These are phyloP conservation scores for Galeopterus variegatus DNA, from an alignment of 2,113 vertebrate genomes.

Conservation along the genomic window DNA sequence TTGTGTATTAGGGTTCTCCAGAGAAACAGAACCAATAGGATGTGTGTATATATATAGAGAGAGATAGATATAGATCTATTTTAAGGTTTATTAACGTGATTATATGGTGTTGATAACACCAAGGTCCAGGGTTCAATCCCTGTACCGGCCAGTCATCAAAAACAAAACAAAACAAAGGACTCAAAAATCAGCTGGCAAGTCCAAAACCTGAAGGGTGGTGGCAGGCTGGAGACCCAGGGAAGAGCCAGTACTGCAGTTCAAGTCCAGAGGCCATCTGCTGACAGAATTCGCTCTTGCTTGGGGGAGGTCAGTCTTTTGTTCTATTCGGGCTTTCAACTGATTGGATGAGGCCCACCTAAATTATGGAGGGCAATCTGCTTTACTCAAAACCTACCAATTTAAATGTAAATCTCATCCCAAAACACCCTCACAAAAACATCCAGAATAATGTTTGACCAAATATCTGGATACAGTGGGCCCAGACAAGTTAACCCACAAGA, in stretches of 20 bases:
- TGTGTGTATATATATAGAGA: background rate
- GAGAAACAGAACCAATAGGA: background rate
- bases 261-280: background rate
- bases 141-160: too few species aligned
- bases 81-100: background rate
- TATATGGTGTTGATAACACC: background rate
- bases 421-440: background rate
- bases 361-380: background rate
- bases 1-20: background rate
- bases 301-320: background rate
- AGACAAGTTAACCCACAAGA: background rate
- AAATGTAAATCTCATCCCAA: background rate
- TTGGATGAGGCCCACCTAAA: background rate
- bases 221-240: background rate
- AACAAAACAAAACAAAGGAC: too few species aligned
- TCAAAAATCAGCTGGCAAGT: background rate
- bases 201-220: background rate
- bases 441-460: background rate
- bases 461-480: background rate
- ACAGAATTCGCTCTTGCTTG: background rate
- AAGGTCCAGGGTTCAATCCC: too few species aligned
- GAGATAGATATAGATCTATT: background rate
- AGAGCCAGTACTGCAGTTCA: background rate
- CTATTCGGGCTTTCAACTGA: background rate
- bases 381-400: background rate